Conservation (phyloP, 2,888 invertebrate species). For the Elaeidobius kamerunicus region DNA sequence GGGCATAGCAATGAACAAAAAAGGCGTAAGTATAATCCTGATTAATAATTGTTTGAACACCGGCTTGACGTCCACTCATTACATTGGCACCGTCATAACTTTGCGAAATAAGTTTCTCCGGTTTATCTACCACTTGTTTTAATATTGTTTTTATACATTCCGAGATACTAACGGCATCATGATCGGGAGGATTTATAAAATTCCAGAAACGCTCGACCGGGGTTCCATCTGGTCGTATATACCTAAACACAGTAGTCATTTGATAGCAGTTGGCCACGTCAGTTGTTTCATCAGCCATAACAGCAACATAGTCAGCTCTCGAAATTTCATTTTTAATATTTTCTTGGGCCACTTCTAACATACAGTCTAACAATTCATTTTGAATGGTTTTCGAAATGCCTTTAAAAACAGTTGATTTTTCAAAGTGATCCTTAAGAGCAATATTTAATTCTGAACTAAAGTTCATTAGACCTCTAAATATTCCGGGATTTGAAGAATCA, state of each 20-base stretch:
- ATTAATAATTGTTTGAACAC: constrained; percentile 8
- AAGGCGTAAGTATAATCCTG: constrained; percentile 7
- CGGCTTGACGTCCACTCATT: constrained; percentile 8
- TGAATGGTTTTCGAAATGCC: constrained; percentile 24
- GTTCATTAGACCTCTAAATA: constrained; percentile 24
- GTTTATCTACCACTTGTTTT: constrained; percentile 4
- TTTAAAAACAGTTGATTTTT: constrained; percentile 23
- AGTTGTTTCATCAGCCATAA: constrained; percentile 41
- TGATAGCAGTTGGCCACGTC: constrained; percentile 36
- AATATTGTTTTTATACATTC: constrained; percentile 9
- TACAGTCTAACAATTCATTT: constrained; percentile 14
- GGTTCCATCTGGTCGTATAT: constrained; percentile 31
- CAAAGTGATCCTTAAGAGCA: constrained; percentile 24
- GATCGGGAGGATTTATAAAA: constrained; percentile 32
- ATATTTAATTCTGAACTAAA: constrained; percentile 22
- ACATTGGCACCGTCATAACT: constrained; percentile 16
- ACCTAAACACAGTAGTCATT: constrained; percentile 38
- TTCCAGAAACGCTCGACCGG: constrained; percentile 36
- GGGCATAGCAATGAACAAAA: constrained; percentile 17
- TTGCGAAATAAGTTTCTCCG: constrained; percentile 20
- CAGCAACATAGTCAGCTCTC: constrained; percentile 28
- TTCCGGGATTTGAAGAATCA: constrained; percentile 18
- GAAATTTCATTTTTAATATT: constrained; percentile 28
- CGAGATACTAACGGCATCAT: constrained; percentile 23
- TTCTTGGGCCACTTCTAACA: constrained; percentile 21